Percentiles rank a stretch among this genome's conserved stretches.
Conservation (phyloP, 2,797 vertebrate species). For the Furcifer pardalis region DNA sequence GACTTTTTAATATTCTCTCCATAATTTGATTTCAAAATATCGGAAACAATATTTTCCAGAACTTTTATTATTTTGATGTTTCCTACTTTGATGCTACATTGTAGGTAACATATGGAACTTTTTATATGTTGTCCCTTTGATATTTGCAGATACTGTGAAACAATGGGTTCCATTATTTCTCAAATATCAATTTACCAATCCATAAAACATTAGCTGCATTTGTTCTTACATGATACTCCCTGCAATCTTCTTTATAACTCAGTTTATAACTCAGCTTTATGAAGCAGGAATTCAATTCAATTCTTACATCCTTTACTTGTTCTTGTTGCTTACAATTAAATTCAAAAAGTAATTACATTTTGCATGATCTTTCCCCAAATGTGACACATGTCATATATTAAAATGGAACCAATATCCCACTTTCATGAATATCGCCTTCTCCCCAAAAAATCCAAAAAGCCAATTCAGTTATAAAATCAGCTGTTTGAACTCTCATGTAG, state of each 20-base stretch:
- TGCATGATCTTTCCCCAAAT: background rate
- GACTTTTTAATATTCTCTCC: background rate
- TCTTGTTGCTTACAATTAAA: constrained; percentile 8
- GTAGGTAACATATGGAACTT: background rate
- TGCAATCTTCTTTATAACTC: background rate
- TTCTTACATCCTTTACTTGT: background rate
- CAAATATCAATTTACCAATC: too few relatives aligned
- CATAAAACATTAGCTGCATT: constrained; percentile 1
- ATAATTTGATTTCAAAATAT: background rate
- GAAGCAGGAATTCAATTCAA: background rate
- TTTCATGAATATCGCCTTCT: constrained; percentile 13
- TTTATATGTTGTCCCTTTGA: background rate
- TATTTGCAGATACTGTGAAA: constrained; percentile 13
- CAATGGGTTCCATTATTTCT: background rate
- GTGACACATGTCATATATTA: background rate
- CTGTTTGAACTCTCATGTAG: too few relatives aligned
- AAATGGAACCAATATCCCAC: background rate
- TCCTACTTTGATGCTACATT: background rate
- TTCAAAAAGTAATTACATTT: background rate
- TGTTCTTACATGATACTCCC: background rate
- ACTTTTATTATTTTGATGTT: background rate
- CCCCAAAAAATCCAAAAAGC: too few relatives aligned
- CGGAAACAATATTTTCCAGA: background rate
- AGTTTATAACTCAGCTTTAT: background rate
- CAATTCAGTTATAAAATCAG: too few relatives aligned